Base-by-base conservation (phyloP, 1,140 invertebrate species). In the Drosophila subpulchrella region DNA sequence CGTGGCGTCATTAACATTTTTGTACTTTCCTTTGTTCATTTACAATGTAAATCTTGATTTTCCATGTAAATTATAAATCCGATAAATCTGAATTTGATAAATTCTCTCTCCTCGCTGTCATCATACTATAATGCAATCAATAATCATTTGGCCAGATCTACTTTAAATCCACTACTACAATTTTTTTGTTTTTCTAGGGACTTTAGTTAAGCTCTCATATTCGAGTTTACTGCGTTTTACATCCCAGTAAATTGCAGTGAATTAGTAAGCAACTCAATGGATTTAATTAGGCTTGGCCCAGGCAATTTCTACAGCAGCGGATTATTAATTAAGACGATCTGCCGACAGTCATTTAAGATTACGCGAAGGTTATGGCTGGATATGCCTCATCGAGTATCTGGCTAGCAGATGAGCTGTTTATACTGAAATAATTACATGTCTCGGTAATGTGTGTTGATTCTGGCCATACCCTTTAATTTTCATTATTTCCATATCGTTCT, bases 301-400 rank as follows among this genome's bases (percentile, higher is more conserved):
- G 27, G 42, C 42, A 39, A 47, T 42, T 6, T 5, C 27, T 38
- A 38, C 56, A 46, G 13, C 54, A 48, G 32, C 36, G 32, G 32
- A 42, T 63, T 59, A 81, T 77, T 81, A 81, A 74, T 68, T 73
- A 59, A 77, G 38, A 39, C 39, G 55, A 54, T 50, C 66, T 44
- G 39, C 57, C 38, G 38, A 17, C 41, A 17, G 48, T 30, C 48
- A 62, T 51, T 55, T 58, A 38, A 78, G 51, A 66, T 73, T 36
- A 46, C n/a, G 20, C 24, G 12, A 71, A 72, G 68, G 68, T 42
- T 58, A 50, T 57, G 61, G 61, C 44, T 41, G 36, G 13, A 39
- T 39, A 66, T 51, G 63, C 36, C 44, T 67, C 63, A 67, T 65
- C 44, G 44, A 30, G 34, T n/a, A 7, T 11, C 61, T 66, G 61